These are phyloP conservation scores for Drosophila ezoana DNA, from an alignment of 2,888 invertebrate species.

Conservation along the genomic window DNA sequence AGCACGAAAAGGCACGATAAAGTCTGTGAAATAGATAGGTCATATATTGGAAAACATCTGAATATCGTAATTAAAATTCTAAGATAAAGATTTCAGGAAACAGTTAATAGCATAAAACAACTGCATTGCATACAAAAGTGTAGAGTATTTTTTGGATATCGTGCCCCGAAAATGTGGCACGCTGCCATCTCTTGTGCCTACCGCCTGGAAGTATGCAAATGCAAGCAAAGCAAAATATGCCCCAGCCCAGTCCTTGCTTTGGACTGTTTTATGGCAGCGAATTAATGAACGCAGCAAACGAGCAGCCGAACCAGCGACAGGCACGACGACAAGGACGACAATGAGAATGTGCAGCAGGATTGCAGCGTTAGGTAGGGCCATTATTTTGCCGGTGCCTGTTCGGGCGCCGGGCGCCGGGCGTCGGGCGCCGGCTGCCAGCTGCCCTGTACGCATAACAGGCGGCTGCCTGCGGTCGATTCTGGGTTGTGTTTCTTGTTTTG, in stretches of 20 bases:
- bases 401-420: background rate
- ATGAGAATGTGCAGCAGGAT: constrained; percentile 17
- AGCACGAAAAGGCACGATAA: too few relatives aligned
- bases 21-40: too few relatives aligned
- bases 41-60: too few relatives aligned
- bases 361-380: constrained; percentile 56
- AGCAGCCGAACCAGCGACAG: constrained; percentile 32
- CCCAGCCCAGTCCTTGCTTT: constrained; percentile 4
- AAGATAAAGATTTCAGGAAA: too few relatives aligned
- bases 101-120: too few relatives aligned
- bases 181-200: too few relatives aligned
- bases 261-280: constrained; percentile 76
- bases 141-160: too few relatives aligned
- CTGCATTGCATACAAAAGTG: too few relatives aligned
- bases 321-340: constrained; percentile 9
- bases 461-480: constrained; percentile 51
- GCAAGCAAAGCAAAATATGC: constrained; percentile 75
- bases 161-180: too few relatives aligned
- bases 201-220: constrained; percentile 72
- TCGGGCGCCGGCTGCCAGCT: background rate
- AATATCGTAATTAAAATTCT: too few relatives aligned
- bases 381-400: constrained; percentile 60
- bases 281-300: constrained; percentile 80
- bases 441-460: constrained; percentile 19
- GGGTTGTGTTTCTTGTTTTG: constrained; percentile 30